These are phyloP conservation scores for Pangasianodon hypophthalmus DNA, from an alignment of 2,113 vertebrate genomes.

Conservation along the genomic window DNA sequence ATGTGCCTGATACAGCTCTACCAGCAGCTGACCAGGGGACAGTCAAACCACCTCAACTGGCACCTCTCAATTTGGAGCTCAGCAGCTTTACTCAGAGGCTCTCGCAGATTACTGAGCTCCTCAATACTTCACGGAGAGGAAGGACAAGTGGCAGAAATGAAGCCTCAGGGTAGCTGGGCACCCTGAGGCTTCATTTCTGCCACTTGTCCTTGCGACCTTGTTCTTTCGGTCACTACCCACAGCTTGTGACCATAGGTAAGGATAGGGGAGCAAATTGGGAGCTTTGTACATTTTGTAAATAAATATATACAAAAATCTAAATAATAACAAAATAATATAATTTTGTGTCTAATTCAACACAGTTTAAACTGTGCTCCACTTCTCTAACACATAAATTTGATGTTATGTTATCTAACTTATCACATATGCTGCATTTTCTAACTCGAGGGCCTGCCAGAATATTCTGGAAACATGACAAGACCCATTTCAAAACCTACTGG, in stretches of 20 bases:
- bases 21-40: not conserved
- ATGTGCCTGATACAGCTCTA: not conserved
- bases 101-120: not conserved
- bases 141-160: too few relatives aligned
- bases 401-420: not conserved
- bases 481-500: conserved; percentile 9
- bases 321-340: not conserved
- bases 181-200: not conserved
- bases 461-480: conserved; percentile 38
- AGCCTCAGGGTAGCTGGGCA: too few relatives aligned
- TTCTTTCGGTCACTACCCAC: not conserved
- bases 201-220: not conserved
- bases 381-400: not conserved
- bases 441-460: conserved; percentile 28
- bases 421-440: conserved; percentile 39
- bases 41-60: not conserved
- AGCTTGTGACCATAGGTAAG: not conserved
- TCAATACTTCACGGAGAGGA: not conserved
- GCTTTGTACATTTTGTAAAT: not conserved
- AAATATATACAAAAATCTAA: not conserved
- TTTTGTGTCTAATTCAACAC: not conserved
- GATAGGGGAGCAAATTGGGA: not conserved
- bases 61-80: not conserved
- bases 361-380: not conserved
- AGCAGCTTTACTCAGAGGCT: not conserved